These are phyloP conservation scores for Natrix natrix DNA, from an alignment of 2,797 vertebrate species.

Conservation along the genomic window DNA sequence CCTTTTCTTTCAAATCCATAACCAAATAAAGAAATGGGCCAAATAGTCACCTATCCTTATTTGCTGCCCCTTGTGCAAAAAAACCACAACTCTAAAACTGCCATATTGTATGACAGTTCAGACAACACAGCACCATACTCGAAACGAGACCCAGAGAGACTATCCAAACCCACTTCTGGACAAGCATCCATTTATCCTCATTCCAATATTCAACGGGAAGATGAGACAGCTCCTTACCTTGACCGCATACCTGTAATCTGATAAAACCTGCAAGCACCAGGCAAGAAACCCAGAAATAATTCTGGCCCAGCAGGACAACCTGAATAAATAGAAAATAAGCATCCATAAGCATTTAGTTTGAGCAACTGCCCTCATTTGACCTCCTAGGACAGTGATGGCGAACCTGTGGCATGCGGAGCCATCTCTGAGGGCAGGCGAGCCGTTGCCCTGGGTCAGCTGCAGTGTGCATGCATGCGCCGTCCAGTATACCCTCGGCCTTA, in stretches of 20 bases:
- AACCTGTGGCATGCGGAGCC: too few species aligned
- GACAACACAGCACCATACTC: too few species aligned
- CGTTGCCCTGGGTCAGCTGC: too few species aligned
- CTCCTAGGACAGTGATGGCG: neutral
- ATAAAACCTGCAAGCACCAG: conserved; percentile 43
- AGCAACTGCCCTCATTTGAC: neutral
- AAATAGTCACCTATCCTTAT: neutral
- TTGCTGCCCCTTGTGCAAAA: neutral
- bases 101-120: neutral
- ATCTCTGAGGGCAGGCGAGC: too few species aligned
- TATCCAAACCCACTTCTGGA: neutral
- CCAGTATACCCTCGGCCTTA: too few species aligned
- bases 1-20: neutral
- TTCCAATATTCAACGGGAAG: neutral
- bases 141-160: neutral
- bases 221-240: conserved; percentile 55
- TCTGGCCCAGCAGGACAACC: conserved; percentile 38
- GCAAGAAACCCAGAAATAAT: conserved; percentile 55
- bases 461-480: too few species aligned
- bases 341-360: neutral
- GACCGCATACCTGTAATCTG: conserved; percentile 44
- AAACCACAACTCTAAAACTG: neutral
- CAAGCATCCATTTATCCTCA: too few species aligned
- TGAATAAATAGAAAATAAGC: conserved; percentile 13
- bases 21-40: neutral